phyloP scores from a whole-genome alignment of 2,113 vertebrate genomes.

The Trachemys scripta region DNA sequence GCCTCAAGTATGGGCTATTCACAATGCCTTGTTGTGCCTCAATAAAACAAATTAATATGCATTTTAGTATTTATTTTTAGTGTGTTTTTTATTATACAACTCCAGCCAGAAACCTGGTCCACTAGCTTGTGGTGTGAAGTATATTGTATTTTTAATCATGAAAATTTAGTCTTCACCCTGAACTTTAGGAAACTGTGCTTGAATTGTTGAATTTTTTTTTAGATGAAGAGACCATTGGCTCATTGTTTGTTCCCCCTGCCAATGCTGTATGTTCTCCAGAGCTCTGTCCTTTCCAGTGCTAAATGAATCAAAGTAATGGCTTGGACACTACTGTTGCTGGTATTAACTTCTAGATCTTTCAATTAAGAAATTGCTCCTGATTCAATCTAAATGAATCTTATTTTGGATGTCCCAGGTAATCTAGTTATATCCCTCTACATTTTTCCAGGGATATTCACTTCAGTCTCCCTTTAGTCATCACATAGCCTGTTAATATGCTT shows the following conservation, averaged over 20 bases:
- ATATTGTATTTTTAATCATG: not conserved
- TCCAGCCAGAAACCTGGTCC: not conserved
- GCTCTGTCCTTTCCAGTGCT: not conserved
- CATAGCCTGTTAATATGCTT: not conserved
- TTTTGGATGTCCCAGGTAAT: not conserved
- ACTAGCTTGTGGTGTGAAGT: not conserved
- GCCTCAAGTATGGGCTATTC: slow-evolving; percentile 82
- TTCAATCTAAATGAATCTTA: not conserved
- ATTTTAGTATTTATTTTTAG: slow-evolving; percentile 78
- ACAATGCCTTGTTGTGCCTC: slow-evolving; percentile 88
- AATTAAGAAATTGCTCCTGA: not conserved
- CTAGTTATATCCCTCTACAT: not conserved
- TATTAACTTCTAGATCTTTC: not conserved
- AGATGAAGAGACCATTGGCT: not conserved
- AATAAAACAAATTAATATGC: slow-evolving; percentile 89
- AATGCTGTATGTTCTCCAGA: not conserved
- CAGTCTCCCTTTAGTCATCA: not conserved
- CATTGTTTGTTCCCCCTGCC: not conserved
- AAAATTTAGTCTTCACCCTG: not conserved
- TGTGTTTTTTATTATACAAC: slow-evolving; percentile 46
- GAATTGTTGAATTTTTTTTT: not conserved
- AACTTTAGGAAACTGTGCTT: not conserved
- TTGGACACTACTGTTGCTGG: not conserved
- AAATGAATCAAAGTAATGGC: not conserved
- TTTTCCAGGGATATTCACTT: not conserved